phyloP scores from a whole-genome alignment of 2,888 invertebrate genomes.

The Hoplodrina ambigua region DNA sequence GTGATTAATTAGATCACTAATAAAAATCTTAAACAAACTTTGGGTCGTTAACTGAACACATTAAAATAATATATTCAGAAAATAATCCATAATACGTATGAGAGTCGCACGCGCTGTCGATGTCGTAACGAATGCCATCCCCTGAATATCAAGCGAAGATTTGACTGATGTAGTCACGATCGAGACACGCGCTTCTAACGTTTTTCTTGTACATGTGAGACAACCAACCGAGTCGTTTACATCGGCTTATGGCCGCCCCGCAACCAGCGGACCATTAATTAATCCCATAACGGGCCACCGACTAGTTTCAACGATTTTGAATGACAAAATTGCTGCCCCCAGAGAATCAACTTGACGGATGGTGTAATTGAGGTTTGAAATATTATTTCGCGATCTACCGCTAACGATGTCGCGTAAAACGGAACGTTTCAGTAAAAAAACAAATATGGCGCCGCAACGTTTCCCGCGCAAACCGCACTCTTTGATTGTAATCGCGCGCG shows the following conservation, averaged over 20 bases:
- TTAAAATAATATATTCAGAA: constrained; percentile 74
- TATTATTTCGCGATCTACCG: constrained; percentile 75
- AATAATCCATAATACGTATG: constrained; percentile 74
- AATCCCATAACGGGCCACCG: constrained; percentile 80
- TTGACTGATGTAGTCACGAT: constrained; percentile 87
- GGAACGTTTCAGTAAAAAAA: constrained; percentile 64
- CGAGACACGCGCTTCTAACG: constrained; percentile 79
- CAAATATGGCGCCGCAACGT: constrained; percentile 69
- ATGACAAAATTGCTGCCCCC: constrained; percentile 81
- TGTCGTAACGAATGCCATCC: constrained; percentile 82
- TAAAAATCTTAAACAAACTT: constrained; percentile 42
- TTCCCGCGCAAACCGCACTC: constrained; percentile 73
- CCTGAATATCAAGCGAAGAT: constrained; percentile 84
- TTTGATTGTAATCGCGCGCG: constrained; percentile 76
- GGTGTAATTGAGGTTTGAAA: constrained; percentile 82
- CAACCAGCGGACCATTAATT: constrained; percentile 79
- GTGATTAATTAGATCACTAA: constrained; percentile 25
- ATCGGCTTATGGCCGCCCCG: constrained; percentile 77
- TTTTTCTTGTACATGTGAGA: constrained; percentile 79
- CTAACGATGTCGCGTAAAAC: constrained; percentile 74
- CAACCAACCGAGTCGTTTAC: constrained; percentile 75
- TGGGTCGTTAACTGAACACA: constrained; percentile 60
- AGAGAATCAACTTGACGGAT: constrained; percentile 78
- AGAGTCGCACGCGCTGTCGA: constrained; percentile 72
- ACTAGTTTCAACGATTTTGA: constrained; percentile 79